Evolutionary conservation across 2,888 invertebrate genomes (phyloP).

Genomic region (Phoenoteleia sp.): DNA sequence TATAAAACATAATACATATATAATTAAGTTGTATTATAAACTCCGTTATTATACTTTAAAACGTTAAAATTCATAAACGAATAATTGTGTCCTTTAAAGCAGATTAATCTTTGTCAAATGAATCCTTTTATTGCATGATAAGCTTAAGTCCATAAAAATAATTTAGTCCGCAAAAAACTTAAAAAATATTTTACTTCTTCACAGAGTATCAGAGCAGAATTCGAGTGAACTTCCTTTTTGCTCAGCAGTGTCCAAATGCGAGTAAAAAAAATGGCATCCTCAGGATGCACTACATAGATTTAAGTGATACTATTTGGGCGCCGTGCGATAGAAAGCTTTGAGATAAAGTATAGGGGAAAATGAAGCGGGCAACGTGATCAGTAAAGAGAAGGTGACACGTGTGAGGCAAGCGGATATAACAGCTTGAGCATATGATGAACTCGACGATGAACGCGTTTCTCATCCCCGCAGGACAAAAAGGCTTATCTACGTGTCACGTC

Average conservation of each 20-base stretch:
- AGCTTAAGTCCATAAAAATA: too few species aligned
- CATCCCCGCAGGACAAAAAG: slow-evolving; percentile 60
- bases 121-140: too few species aligned
- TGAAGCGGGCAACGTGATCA: slow-evolving; percentile 63
- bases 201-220: neutral
- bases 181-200: neutral
- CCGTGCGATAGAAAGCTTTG: slow-evolving; percentile 45
- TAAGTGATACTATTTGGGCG: slow-evolving; percentile 56
- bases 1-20: too few species aligned
- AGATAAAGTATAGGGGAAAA: slow-evolving; percentile 59
- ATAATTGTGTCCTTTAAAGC: too few species aligned
- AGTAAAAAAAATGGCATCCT: slow-evolving; percentile 36
- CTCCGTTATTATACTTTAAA: too few species aligned
- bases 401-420: slow-evolving; percentile 59
- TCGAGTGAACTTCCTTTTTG: neutral
- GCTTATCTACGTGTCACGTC: slow-evolving; percentile 64
- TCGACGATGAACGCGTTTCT: slow-evolving; percentile 43
- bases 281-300: slow-evolving; percentile 36
- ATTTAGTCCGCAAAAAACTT: too few species aligned
- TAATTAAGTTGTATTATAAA: too few species aligned
- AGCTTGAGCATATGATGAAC: slow-evolving; percentile 60
- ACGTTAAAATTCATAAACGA: too few species aligned
- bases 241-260: neutral
- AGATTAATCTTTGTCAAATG: too few species aligned
- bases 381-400: slow-evolving; percentile 66